These are phyloP conservation scores for Entomobrya multifasciata DNA, from an alignment of 2,888 invertebrate species.

Conservation along the genomic window DNA sequence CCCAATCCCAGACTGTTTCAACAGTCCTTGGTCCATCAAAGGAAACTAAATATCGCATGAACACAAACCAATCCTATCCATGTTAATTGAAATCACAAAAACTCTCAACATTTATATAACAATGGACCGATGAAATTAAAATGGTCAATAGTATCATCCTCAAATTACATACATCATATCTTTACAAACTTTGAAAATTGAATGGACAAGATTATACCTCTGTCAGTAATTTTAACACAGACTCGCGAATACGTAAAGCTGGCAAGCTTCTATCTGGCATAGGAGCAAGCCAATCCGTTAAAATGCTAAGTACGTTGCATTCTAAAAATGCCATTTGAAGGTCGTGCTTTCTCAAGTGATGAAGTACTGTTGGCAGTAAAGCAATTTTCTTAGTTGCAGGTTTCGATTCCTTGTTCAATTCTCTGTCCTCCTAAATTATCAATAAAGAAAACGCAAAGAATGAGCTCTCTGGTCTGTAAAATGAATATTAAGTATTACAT, in stretches of 20 bases:
- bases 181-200: too few species aligned
- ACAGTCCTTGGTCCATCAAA: slow-evolving; percentile 90
- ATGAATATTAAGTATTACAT: slow-evolving; percentile 29
- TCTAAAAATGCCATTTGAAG: slow-evolving; percentile 97
- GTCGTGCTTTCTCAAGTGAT: slow-evolving; percentile 96
- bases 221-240: slow-evolving; percentile 88
- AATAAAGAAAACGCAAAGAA: too few species aligned
- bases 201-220: too few species aligned
- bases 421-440: slow-evolving; percentile 90
- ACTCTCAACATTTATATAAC: too few species aligned
- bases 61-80: too few species aligned
- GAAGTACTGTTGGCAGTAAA: slow-evolving; percentile 93
- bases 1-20: slow-evolving; percentile 98
- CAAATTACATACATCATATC: too few species aligned
- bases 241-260: slow-evolving; percentile 94
- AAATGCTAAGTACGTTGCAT: slow-evolving; percentile 93
- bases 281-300: slow-evolving; percentile 99
- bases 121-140: too few species aligned
- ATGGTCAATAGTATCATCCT: too few species aligned
- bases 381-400: slow-evolving; percentile 97
- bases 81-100: too few species aligned
- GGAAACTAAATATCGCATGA: slow-evolving; percentile 95
- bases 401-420: slow-evolving; percentile 89
- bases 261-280: slow-evolving; percentile 98
- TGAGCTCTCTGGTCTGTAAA: too few species aligned